These are phyloP conservation scores for Gisinianus flammeolus DNA, from an alignment of 2,888 invertebrate species.

Conservation along the genomic window DNA sequence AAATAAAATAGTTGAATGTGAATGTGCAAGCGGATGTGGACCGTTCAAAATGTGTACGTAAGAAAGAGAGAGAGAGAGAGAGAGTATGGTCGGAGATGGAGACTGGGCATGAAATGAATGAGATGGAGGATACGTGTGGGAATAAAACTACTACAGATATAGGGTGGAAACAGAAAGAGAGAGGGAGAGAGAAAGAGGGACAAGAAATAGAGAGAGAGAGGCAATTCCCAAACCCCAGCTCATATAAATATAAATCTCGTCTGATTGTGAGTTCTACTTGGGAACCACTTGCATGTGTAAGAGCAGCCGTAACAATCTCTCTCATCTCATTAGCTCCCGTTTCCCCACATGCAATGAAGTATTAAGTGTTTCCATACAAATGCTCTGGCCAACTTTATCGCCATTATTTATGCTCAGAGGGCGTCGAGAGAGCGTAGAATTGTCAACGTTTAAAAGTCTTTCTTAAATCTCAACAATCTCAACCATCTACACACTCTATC, in stretches of 20 bases:
- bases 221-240: slow-evolving; percentile 26
- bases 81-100: not conserved
- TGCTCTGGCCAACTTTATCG: slow-evolving; percentile 32
- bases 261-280: slow-evolving; percentile 25
- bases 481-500: not conserved
- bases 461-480: not conserved
- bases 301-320: no score
- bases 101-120: not conserved
- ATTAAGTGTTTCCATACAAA: slow-evolving; percentile 31
- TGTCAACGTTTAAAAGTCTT: slow-evolving; percentile 27
- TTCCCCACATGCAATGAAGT: slow-evolving; percentile 36
- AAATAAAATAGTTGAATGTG: no score
- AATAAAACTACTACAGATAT: not conserved
- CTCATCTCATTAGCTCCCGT: slow-evolving; percentile 45
- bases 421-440: slow-evolving; percentile 20
- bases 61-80: no score
- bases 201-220: not conserved
- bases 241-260: slow-evolving; percentile 43
- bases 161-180: not conserved
- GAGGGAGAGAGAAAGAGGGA: not conserved
- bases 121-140: not conserved
- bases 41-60: no score
- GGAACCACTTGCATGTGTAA: slow-evolving; percentile 44
- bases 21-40: no score
- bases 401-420: slow-evolving; percentile 32